phyloP scores from a whole-genome alignment of 2,888 invertebrate genomes.

The Chalcosyrphus nemorum region DNA sequence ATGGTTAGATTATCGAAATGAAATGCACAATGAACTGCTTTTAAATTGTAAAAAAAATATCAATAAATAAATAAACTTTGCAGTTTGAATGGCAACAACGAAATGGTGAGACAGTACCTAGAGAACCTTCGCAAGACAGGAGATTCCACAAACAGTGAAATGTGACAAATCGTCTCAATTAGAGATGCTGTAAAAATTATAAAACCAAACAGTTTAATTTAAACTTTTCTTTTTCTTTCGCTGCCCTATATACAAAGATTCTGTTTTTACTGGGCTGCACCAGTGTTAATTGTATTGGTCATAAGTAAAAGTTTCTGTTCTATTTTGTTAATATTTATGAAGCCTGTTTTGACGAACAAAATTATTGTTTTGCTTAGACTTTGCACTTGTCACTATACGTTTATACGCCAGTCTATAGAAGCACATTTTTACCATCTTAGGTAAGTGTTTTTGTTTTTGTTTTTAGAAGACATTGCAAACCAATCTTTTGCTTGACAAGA shows the following conservation, averaged over 20 bases:
- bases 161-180: slow-evolving; percentile 40
- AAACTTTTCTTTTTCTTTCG: slow-evolving; percentile 30
- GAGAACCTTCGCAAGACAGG: neutral
- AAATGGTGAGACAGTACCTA: slow-evolving; percentile 25
- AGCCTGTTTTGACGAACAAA: no score
- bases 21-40: neutral
- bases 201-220: slow-evolving; percentile 23
- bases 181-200: slow-evolving; percentile 28
- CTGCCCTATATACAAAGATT: slow-evolving; percentile 21
- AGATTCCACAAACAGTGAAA: slow-evolving; percentile 4
- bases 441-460: no score
- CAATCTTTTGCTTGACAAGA: no score
- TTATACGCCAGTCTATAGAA: no score
- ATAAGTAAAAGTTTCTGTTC: neutral
- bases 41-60: neutral
- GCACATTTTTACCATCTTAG: no score
- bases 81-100: slow-evolving; percentile 8
- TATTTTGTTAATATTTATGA: no score
- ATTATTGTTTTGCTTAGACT: no score
- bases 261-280: neutral
- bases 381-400: no score
- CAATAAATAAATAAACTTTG: neutral
- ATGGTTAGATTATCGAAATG: neutral
- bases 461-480: no score
- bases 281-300: neutral